Base-by-base conservation (phyloP, 2,797 vertebrate genomes). In the Micrastur ruficollis region DNA sequence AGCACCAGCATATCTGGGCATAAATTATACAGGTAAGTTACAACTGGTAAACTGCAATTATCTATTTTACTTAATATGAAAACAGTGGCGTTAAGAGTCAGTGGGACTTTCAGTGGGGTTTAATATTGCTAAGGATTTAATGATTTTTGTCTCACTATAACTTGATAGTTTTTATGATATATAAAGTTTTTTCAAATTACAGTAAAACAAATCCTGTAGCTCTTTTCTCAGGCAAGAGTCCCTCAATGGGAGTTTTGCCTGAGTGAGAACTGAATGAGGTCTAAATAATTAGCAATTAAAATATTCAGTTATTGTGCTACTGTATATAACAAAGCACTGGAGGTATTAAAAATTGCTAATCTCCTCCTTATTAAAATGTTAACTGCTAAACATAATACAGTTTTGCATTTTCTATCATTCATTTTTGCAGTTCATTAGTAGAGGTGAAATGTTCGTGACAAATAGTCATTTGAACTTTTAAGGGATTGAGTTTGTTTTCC, bases 261-360 rank as follows among this genome's bases (percentile, higher is more conserved):
- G 93, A 96, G 90, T 97, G 96, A 96, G 93, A 95, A 96, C 94
- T 96, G 97, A 96, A 97, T 95, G 95, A 96, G 94, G 93, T 97
- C 96, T 97, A 95, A 97, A 96, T 96, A 96, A 97, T 95, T 96
- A 96, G 96, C 96, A 95, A 97, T 96, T 97, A 97, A 97, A 97
- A 97, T 97, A 97, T 94, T 97, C 95, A 68, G 96, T 97, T 95
- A 97, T 95, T 97, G 94, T 97, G 91, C 94, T 92, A 92, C 93
- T 95, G 94, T 93, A 96, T 96, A 95, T 95, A 94, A 97, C 93
- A 97, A 95, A 95, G 91, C 95, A 96, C 94, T 96, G 89, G 83
- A 96, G 94, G 93, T 95, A 97, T 95, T 95, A 96, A 97, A 97
- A 95, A 92, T 94, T 94, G 90, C 91, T 97, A 96, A 96, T 97